Evolutionary conservation across 2,888 invertebrate species (phyloP), one percentile per base, ranked within the genome.

Genomic region (Nomada lathburiana): DNA sequence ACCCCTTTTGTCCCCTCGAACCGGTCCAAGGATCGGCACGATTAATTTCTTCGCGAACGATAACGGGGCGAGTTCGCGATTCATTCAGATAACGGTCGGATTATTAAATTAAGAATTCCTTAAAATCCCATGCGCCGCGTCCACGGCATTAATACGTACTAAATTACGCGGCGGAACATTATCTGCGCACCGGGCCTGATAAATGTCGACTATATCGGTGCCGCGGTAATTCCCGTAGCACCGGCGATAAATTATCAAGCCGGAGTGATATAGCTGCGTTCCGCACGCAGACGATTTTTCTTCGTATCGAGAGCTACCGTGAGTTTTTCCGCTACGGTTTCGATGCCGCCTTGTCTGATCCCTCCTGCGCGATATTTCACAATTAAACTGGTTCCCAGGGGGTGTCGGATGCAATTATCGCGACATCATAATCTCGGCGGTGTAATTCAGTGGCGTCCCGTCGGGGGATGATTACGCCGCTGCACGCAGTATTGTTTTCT

Each of bases 41-140:
- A 86, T 83, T 81, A 83, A 83, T 76, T 76, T 67, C 62, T n/a
- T 52, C 50, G 29, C 29, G 77, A 53, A 74, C 64, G 82, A 72
- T 78, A 84, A 82, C 59, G 64, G 72, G 53, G 53, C 52, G 57
- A 76, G 72, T 55, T 9, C 53, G 42, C 71, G 75, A 65, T 73
- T 72, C 72, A 23, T 64, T 50, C 70, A 26, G 71, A 82, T 76
- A 82, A 47, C 52, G 42, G 50, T 20, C 36, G 71, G 82, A 86
- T 86, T 87, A 87, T 87, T 87, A 82, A 85, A 87, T 87, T 84
- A 87, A 87, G 79, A 84, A 84, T 87, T 85, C 84, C 70, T 80
- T 78, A 85, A 87, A 83, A 80, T 71, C 64, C 62, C 57, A 80
- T 50, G 64, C 18, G 36, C 52, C 29, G 55, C 71, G 47, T 64